A percentile compares a stretch with the other conserved stretches of the same genome.
Evolutionary conservation across 1,140 invertebrate genomes (phyloP).

Genomic region (Hesperophylax magnus): DNA sequence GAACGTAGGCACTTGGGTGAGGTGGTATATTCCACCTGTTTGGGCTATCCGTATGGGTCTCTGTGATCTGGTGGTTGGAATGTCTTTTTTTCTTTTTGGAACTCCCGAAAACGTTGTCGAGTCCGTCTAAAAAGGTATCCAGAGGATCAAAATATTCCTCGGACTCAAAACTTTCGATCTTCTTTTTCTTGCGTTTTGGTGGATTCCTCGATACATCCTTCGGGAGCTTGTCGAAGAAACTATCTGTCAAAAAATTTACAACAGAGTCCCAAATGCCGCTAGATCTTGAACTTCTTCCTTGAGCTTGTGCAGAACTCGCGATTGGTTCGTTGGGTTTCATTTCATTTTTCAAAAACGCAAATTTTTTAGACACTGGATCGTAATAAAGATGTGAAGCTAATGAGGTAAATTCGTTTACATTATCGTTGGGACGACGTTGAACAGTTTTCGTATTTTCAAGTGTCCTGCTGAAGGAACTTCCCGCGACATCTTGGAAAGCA

Average conservation of each 20-base stretch:
- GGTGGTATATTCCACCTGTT: constrained; percentile 6
- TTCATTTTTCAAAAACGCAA: constrained; percentile 23
- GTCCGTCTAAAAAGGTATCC: constrained; percentile 45
- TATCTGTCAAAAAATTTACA: constrained; percentile 42
- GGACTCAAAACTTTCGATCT: constrained; percentile 25
- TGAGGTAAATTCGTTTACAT: background rate
- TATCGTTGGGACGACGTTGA: background rate
- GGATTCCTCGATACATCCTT: constrained; percentile 39
- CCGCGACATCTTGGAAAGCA: background rate
- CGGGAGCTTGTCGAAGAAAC: constrained; percentile 33
- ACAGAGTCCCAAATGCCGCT: constrained; percentile 36
- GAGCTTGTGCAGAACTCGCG: background rate
- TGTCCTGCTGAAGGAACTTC: background rate
- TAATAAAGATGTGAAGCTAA: constrained; percentile 42
- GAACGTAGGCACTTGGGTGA: background rate
- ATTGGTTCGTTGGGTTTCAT: background rate
- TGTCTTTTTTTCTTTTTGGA: constrained; percentile 9
- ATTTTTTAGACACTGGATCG: constrained; percentile 42
- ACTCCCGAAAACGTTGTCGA: constrained; percentile 45
- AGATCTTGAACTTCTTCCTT: background rate
- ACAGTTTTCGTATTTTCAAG: background rate
- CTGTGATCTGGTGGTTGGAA: background rate
- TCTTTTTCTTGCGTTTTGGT: constrained; percentile 41
- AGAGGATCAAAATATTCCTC: constrained; percentile 50
- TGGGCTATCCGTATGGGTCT: background rate